Conservation (phyloP, 2,888 invertebrate species). For the Drosophila demipolita region DNA sequence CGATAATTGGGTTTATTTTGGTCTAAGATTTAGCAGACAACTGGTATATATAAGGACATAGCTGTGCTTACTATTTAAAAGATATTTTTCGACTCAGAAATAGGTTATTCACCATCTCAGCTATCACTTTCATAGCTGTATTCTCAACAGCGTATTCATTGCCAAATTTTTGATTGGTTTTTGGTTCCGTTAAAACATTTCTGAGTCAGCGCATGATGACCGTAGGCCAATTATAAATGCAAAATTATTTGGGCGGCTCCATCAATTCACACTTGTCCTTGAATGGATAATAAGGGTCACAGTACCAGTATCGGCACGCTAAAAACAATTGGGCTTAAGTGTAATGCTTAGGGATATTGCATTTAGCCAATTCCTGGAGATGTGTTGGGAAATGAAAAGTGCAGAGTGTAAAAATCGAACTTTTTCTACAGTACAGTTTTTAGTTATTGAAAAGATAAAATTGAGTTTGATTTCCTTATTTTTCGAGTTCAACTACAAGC, state of each 20-base stretch:
- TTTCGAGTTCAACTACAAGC: background rate
- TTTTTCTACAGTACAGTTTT: background rate
- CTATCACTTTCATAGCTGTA: constrained; percentile 12
- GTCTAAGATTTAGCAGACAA: background rate
- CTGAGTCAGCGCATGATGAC: constrained; percentile 35
- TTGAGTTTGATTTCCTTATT: background rate
- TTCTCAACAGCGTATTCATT: background rate
- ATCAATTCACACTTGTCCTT: constrained; percentile 72
- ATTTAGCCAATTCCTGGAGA: background rate
- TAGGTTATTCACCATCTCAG: background rate
- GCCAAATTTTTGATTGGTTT: constrained; percentile 29
- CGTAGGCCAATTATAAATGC: constrained; percentile 53
- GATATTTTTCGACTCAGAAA: background rate
- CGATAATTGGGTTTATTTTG: background rate
- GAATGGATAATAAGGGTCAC: constrained; percentile 46
- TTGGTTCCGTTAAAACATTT: background rate
- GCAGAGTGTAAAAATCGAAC: background rate
- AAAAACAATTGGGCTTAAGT: background rate
- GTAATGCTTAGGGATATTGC: background rate
- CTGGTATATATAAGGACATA: background rate
- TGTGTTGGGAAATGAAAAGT: background rate
- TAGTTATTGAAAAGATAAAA: background rate
- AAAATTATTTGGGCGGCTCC: constrained; percentile 61
- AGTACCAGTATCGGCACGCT: background rate
- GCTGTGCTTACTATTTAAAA: background rate